Percentiles rank a stretch among this genome's conserved stretches.
phyloP scores from a whole-genome alignment of 2,113 vertebrate species.

The Muntiacus reevesi region DNA sequence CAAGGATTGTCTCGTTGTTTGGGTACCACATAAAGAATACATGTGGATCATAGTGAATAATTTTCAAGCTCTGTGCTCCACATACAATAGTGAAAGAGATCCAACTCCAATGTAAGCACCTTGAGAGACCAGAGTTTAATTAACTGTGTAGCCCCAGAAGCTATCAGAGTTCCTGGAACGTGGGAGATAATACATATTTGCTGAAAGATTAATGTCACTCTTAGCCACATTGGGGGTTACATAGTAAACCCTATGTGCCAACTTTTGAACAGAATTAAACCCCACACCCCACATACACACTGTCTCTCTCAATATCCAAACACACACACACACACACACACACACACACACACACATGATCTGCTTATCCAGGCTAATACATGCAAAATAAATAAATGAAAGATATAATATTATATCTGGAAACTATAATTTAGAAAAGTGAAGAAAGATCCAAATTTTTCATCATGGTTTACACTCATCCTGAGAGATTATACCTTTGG shows the following conservation, averaged over 20 bases:
- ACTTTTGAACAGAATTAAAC: background rate
- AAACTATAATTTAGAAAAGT: background rate
- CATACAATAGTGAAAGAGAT: background rate
- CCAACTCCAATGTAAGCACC: background rate
- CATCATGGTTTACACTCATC: background rate
- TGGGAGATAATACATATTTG: conserved; percentile 6
- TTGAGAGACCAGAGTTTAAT: background rate
- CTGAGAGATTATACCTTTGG: background rate
- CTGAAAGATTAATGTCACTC: background rate
- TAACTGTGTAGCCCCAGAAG: background rate
- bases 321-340: background rate
- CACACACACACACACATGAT: background rate
- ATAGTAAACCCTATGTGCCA: background rate
- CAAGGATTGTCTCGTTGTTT: conserved; percentile 55
- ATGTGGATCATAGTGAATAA: background rate
- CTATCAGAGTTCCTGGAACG: background rate
- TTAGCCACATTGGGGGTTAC: background rate
- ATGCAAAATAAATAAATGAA: background rate
- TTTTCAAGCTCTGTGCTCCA: background rate
- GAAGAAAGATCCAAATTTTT: background rate
- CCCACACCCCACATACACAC: background rate
- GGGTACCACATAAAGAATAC: conserved; percentile 26
- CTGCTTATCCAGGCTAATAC: background rate
- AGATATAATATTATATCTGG: background rate
- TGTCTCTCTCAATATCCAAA: background rate